Base-by-base conservation (phyloP, 2,888 invertebrate genomes). In the Agriopis leucophaearia region DNA sequence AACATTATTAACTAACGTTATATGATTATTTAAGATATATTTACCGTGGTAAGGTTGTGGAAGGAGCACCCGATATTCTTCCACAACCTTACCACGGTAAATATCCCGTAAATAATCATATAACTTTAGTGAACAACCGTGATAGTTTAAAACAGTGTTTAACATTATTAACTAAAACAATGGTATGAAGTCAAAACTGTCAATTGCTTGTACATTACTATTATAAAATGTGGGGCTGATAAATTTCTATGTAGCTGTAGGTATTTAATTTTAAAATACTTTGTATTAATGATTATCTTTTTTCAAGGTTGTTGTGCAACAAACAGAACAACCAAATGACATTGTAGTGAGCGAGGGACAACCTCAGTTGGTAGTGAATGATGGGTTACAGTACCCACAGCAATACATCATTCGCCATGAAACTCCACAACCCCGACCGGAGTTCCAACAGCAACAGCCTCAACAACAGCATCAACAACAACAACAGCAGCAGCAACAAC, bases 261-360 rank as follows among this genome's bases (percentile, higher is more conserved):
- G 35, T 35, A 50, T 18, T 40, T 16, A 27, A 40, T 7, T 13
- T 12, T 15, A 16, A 15, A 63, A 7, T 54, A 7, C 40, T 68
- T 38, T 51, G 18, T 58, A 51, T 51, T 55, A 42, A 55, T 55
- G 13, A n/a, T 55, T 55, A 6, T 55, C 18, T 18, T 52, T 38
- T 38, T 63, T 36, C 10, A 72, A 94, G 94, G 91, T 95, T 81
- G 94, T 94, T 73, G 94, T 95, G 71, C 92, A 93, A 77, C 94
- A 94, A 85, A 85, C 94, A 64, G 93, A 95, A 72, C 92, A 92
- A 66, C 87, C 93, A 66, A 93, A 94, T 86, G 94, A 94, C 80
- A 94, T 94, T 80, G 91, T 95, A 86, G 93, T 95, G 78, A 94
- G 94, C 81, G 93, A 94, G 73, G 87, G 88, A 70, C 94, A 91